These are phyloP conservation scores for Pachyrhynchus sulphureomaculatus DNA, from an alignment of 1,140 invertebrate species.

Conservation along the genomic window DNA sequence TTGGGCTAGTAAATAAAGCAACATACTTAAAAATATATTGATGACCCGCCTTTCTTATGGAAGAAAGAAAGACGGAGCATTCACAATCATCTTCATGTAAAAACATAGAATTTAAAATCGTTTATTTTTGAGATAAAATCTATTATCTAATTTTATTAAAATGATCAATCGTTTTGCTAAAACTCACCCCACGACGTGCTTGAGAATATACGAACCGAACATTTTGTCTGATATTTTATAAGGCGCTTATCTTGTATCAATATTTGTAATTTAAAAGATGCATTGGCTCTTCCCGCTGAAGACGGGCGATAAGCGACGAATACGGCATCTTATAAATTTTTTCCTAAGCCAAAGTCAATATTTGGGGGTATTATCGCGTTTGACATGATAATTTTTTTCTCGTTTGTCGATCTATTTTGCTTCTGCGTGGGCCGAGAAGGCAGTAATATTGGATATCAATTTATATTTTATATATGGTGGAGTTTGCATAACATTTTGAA, in stretches of 20 bases:
- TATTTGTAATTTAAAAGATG: constrained; percentile 50
- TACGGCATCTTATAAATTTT: constrained; percentile 24
- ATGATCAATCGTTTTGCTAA: too few relatives aligned
- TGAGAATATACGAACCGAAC: constrained; percentile 45
- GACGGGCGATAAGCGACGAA: constrained; percentile 18
- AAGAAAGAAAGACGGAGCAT: too few relatives aligned
- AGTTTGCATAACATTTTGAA: too few relatives aligned
- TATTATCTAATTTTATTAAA: too few relatives aligned
- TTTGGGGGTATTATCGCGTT: constrained; percentile 21
- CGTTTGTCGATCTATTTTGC: not conserved
- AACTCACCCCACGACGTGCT: too few relatives aligned
- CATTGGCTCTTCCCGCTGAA: constrained; percentile 37
- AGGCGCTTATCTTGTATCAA: constrained; percentile 51
- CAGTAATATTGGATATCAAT: not conserved
- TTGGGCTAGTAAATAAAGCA: too few relatives aligned
- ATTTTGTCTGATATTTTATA: constrained; percentile 50
- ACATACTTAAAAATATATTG: too few relatives aligned
- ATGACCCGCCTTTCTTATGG: too few relatives aligned
- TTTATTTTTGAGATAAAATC: not conserved
- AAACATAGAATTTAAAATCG: too few relatives aligned
- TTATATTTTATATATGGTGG: not conserved
- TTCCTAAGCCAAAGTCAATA: constrained; percentile 26
- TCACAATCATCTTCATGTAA: too few relatives aligned
- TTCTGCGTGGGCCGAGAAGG: not conserved
- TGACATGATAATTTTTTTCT: constrained; percentile 32